These are phyloP conservation scores for Gymnosoma rotundatum DNA, from an alignment of 2,888 invertebrate species.

Conservation along the genomic window DNA sequence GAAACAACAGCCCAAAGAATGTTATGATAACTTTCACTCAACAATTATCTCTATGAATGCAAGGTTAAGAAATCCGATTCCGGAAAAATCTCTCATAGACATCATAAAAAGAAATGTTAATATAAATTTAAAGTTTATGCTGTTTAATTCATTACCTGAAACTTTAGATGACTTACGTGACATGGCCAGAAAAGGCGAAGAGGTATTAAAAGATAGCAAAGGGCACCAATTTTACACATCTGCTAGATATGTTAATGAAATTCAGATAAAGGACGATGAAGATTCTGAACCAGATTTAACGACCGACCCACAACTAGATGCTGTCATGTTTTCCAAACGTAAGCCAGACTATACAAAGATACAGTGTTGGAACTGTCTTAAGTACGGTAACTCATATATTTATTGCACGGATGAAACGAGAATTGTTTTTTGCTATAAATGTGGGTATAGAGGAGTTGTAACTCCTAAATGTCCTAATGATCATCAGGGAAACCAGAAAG, in stretches of 20 bases:
- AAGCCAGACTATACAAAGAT: too few relatives aligned
- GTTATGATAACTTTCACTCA: slow-evolving; percentile 23
- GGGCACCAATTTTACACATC: not conserved
- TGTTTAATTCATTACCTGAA: not conserved
- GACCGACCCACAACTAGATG: too few relatives aligned
- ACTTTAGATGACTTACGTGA: not conserved
- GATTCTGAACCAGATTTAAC: not conserved
- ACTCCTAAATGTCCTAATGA: too few relatives aligned
- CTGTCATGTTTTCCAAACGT: too few relatives aligned
- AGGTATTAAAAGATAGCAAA: not conserved
- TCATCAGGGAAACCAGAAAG: too few relatives aligned
- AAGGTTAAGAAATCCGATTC: slow-evolving; percentile 1
- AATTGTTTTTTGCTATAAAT: too few relatives aligned
- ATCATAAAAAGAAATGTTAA: slow-evolving; percentile 21
- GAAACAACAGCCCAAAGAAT: slow-evolving; percentile 6
- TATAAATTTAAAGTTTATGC: slow-evolving; percentile 15
- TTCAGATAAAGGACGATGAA: not conserved
- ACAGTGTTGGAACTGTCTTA: too few relatives aligned
- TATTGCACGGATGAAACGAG: too few relatives aligned
- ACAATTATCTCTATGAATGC: slow-evolving; percentile 9
- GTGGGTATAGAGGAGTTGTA: too few relatives aligned
- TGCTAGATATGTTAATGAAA: not conserved
- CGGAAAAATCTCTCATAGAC: not conserved
- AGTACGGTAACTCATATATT: too few relatives aligned
- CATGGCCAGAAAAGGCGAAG: not conserved